Conservation (phyloP, 2,888 invertebrate species). For the Sarcophaga variegata region DNA sequence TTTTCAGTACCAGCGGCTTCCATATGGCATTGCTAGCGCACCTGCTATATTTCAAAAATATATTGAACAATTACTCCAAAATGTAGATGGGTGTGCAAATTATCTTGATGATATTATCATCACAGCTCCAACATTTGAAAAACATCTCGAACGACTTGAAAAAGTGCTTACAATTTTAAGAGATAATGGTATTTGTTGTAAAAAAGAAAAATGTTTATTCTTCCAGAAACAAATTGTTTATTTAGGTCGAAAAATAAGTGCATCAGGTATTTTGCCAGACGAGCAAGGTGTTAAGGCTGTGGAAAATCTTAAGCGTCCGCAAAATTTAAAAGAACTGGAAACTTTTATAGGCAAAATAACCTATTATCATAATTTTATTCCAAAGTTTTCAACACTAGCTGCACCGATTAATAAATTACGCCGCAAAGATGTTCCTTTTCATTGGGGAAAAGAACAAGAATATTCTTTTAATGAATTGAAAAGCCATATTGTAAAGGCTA, state of each 20-base stretch:
- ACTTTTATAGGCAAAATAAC: conserved; percentile 31
- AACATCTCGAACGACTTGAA: too few relatives aligned
- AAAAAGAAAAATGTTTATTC: conserved; percentile 24
- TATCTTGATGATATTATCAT: conserved; percentile 67
- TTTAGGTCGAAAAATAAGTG: conserved; percentile 46
- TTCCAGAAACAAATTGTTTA: conserved; percentile 40
- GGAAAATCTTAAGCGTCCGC: conserved; percentile 46
- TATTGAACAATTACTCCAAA: conserved; percentile 51
- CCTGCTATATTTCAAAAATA: not conserved
- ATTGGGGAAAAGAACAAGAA: conserved; percentile 8
- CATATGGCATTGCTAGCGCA: conserved; percentile 61
- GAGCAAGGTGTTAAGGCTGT: conserved; percentile 51
- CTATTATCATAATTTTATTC: conserved; percentile 38
- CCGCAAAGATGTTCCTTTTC: conserved; percentile 30
- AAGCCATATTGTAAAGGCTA: not conserved
- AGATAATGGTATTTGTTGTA: conserved; percentile 15
- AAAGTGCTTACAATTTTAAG: conserved; percentile 35
- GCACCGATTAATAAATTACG: not conserved
- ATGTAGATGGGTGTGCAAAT: conserved; percentile 58
- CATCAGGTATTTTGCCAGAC: conserved; percentile 44
- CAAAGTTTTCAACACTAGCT: conserved; percentile 17
- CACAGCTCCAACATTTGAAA: conserved; percentile 35
- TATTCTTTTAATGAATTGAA: too few relatives aligned
- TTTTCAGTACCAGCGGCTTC: conserved; percentile 6
- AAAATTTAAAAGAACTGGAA: conserved; percentile 34